Conservation (phyloP, 2,113 vertebrate species). For the Sapajus apella region DNA sequence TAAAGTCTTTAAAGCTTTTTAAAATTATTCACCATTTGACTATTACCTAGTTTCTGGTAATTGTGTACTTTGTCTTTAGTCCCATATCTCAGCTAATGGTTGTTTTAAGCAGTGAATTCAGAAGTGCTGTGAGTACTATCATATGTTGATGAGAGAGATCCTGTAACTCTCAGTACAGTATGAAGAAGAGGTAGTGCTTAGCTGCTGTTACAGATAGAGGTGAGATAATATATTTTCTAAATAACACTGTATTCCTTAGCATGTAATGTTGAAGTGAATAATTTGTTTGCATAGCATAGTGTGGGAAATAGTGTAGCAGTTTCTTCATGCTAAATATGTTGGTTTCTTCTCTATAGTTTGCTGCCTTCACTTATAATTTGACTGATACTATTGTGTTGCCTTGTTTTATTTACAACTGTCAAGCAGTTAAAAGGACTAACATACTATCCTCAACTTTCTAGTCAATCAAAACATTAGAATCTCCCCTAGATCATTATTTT, state of each 20-base stretch:
- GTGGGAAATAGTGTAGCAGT: conserved; percentile 77
- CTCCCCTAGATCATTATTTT: not conserved
- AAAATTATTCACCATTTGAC: not conserved
- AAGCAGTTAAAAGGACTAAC: conserved; percentile 5
- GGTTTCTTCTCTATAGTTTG: conserved; percentile 76
- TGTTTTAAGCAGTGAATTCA: not conserved
- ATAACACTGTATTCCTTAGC: conserved; percentile 74
- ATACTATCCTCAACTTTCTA: not conserved
- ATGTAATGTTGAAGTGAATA: conserved; percentile 70
- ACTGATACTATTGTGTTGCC: not conserved
- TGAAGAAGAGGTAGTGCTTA: conserved; percentile 8
- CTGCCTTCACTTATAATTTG: conserved; percentile 50
- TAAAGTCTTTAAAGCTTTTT: not conserved
- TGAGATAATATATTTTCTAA: conserved; percentile 78
- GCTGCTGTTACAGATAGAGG: not conserved
- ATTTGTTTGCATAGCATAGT: conserved; percentile 74
- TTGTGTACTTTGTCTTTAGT: not conserved
- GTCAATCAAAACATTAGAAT: conserved; percentile 42
- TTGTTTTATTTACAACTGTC: conserved; percentile 10
- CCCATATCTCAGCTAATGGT: not conserved
- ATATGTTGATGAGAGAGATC: not conserved
- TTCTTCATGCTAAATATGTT: conserved; percentile 76
- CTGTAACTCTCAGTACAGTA: not conserved
- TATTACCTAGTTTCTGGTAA: not conserved
- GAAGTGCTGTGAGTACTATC: not conserved